Evolutionary conservation across 1,140 invertebrate genomes (phyloP).

Genomic region (Cydia fagiglandana): DNA sequence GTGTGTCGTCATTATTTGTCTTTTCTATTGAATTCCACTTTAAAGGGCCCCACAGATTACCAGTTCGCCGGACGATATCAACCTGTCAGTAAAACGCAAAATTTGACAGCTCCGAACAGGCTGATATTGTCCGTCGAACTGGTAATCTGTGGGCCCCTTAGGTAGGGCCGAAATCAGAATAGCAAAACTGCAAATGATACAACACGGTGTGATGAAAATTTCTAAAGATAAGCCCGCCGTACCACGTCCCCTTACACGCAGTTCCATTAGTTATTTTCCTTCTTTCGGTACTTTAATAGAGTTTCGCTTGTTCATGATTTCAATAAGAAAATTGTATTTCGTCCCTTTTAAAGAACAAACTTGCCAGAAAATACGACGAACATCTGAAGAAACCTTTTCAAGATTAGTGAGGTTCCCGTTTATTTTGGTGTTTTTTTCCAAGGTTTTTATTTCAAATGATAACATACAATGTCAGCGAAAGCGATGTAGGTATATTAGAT

Average conservation of each 20-base stretch:
- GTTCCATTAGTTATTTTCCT: constrained; percentile 33
- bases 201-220: constrained; percentile 35
- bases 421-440: background rate
- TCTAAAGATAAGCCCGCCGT: constrained; percentile 40
- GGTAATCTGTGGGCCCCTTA: too few species aligned
- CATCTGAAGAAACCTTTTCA: constrained; percentile 6
- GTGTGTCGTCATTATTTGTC: too few species aligned
- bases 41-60: too few species aligned
- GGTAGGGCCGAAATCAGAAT: too few species aligned
- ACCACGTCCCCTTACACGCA: constrained; percentile 7
- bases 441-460: background rate
- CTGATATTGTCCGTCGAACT: too few species aligned
- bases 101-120: too few species aligned
- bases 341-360: constrained; percentile 25
- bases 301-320: constrained; percentile 38
- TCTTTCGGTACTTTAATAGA: constrained; percentile 35
- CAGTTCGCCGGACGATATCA: too few species aligned
- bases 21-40: too few species aligned
- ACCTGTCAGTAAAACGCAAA: too few species aligned
- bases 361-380: constrained; percentile 13
- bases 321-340: constrained; percentile 32
- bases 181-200: background rate
- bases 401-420: background rate
- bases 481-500: background rate
- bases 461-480: background rate